Percentiles rank a stretch among this genome's conserved stretches.
Evolutionary conservation across 2,888 invertebrate species (phyloP).

Genomic region (Tenodera sinensis): DNA sequence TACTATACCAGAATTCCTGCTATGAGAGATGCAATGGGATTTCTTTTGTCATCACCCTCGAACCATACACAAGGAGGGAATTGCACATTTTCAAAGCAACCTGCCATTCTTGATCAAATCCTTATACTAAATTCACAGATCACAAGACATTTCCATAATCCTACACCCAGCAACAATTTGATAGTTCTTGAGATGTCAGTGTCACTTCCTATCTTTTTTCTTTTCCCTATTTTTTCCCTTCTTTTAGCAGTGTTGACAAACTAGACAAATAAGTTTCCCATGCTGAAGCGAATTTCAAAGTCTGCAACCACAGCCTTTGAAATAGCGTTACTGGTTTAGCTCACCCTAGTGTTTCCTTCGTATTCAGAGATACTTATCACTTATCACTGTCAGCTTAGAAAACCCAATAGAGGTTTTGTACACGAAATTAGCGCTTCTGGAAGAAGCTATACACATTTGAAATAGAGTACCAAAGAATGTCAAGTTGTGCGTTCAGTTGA

Average conservation of each 20-base stretch:
- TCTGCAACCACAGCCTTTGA: background rate
- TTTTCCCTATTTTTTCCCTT: background rate
- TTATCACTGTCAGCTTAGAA: too few relatives aligned
- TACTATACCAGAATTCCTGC: constrained; percentile 79
- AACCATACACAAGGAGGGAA: constrained; percentile 78
- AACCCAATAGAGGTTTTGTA: too few relatives aligned
- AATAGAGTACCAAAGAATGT: too few relatives aligned
- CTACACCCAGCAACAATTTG: background rate
- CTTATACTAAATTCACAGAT: background rate
- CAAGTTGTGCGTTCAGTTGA: too few relatives aligned
- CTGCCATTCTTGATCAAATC: constrained; percentile 12
- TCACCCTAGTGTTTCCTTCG: too few relatives aligned
- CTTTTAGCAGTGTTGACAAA: background rate
- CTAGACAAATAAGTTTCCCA: background rate
- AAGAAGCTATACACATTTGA: too few relatives aligned
- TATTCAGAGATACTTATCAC: too few relatives aligned
- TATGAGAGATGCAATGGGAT: constrained; percentile 78
- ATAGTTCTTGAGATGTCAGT: background rate
- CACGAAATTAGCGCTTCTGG: too few relatives aligned
- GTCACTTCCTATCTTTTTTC: background rate
- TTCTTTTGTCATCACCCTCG: constrained; percentile 80
- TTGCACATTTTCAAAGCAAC: constrained; percentile 46
- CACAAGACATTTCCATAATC: background rate
- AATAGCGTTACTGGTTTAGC: too few relatives aligned
- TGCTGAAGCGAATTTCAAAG: background rate